Conservation (phyloP, 2,888 invertebrate species). For the Acanthosepion lycidas region DNA sequence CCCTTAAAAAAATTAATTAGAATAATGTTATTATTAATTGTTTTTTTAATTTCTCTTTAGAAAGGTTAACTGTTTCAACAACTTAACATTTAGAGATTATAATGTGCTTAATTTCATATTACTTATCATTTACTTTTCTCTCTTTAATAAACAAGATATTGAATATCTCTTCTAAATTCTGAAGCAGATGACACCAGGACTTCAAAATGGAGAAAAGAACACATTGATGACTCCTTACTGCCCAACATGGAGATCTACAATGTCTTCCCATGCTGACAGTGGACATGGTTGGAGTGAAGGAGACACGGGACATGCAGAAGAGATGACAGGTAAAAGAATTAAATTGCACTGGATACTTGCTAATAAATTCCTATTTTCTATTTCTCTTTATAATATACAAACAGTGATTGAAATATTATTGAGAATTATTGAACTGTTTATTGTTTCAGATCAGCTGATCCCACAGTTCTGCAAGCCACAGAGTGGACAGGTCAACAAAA, state of each 20-base stretch:
- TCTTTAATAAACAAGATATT: too few species aligned
- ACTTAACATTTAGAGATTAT: too few species aligned
- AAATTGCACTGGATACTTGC: background rate
- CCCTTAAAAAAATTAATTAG: too few species aligned
- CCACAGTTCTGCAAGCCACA: conserved; percentile 3
- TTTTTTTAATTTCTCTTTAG: too few species aligned
- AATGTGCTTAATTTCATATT: too few species aligned
- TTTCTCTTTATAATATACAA: too few species aligned
- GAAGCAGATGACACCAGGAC: too few species aligned
- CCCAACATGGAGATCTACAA: background rate
- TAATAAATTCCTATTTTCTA: too few species aligned
- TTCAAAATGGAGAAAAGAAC: background rate
- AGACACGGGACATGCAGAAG: background rate
- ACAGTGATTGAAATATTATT: background rate
- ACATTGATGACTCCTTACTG: background rate
- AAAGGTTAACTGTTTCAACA: too few species aligned
- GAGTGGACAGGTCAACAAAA: background rate
- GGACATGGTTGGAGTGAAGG: conserved; percentile 1
- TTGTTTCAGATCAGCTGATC: background rate
- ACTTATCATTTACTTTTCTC: too few species aligned
- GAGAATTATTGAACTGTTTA: background rate
- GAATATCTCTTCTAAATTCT: too few species aligned
- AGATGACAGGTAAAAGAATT: background rate
- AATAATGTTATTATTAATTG: too few species aligned
- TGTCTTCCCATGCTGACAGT: background rate